phyloP scores from a whole-genome alignment of 2,113 vertebrate genomes.

The Oxygymnocypris stewartii region DNA sequence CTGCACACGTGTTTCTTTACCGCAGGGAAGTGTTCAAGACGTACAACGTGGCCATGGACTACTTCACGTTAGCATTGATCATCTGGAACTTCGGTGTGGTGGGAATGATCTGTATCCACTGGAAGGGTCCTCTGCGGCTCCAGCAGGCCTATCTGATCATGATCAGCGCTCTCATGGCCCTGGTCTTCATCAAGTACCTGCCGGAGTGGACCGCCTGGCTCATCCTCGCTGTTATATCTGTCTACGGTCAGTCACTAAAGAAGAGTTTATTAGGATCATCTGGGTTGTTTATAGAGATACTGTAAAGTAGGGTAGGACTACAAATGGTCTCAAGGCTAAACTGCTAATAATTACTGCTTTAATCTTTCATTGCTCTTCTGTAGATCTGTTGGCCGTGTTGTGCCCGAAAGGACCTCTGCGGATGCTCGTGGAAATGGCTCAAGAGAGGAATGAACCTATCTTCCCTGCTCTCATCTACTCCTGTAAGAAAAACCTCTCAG shows the following conservation, averaged over 20 bases:
- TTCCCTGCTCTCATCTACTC: conserved; percentile 98
- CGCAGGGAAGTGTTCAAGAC: conserved; percentile 96
- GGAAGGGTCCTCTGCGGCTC: conserved; percentile 94
- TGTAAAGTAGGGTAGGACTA: no score
- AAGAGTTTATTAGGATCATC: not conserved
- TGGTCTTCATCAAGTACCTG: conserved; percentile 99
- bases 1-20: not conserved
- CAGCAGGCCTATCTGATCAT: conserved; percentile 99
- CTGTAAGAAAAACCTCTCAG: conserved; percentile 77
- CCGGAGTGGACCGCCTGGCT: conserved; percentile 99
- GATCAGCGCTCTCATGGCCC: conserved; percentile 98
- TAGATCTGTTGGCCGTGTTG: conserved; percentile 94
- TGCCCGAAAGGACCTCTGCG: conserved; percentile 97
- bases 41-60: conserved; percentile 97
- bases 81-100: conserved; percentile 99
- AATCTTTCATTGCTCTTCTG: conserved; percentile 40
- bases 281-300: not conserved
- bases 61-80: conserved; percentile 87
- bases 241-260: conserved; percentile 84
- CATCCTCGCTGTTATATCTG: conserved; percentile 95
- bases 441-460: conserved; percentile 97
- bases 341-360: not conserved
- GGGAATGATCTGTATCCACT: conserved; percentile 98
- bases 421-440: conserved; percentile 96
- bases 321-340: not conserved